A percentile compares a stretch with the other conserved stretches of the same genome.
Evolutionary conservation across 2,888 invertebrate genomes (phyloP).

Genomic region (Coleophora deauratella): DNA sequence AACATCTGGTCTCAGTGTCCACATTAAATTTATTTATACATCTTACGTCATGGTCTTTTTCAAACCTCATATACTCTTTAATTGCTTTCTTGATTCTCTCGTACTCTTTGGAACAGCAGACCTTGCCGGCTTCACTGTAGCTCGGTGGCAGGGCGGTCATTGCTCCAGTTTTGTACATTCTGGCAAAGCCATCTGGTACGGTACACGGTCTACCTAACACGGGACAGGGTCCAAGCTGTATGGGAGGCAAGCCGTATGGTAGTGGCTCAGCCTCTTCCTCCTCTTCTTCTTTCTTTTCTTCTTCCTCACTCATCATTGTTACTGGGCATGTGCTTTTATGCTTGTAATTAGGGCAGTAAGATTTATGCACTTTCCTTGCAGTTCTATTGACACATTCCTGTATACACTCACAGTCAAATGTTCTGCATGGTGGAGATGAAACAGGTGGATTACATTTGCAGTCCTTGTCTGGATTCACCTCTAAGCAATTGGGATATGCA

Average conservation of each 20-base stretch:
- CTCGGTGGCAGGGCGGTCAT: slow-evolving; percentile 45
- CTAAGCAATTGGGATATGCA: slow-evolving; percentile 22
- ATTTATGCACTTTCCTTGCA: slow-evolving; percentile 47
- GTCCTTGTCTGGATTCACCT: slow-evolving; percentile 44
- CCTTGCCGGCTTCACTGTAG: slow-evolving; percentile 56
- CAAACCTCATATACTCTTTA: slow-evolving; percentile 50
- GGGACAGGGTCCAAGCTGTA: slow-evolving; percentile 62
- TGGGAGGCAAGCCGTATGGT: slow-evolving; percentile 61
- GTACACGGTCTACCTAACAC: slow-evolving; percentile 59
- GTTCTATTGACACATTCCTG: slow-evolving; percentile 34
- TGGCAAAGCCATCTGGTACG: slow-evolving; percentile 59
- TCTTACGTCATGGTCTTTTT: slow-evolving; percentile 51
- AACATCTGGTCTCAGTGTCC: slow-evolving; percentile 59
- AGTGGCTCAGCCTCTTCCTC: slow-evolving; percentile 52
- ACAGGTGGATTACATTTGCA: slow-evolving; percentile 56
- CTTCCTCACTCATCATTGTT: slow-evolving; percentile 35
- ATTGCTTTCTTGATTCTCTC: slow-evolving; percentile 61
- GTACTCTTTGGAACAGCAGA: slow-evolving; percentile 64
- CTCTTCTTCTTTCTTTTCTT: slow-evolving; percentile 46
- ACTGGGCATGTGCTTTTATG: slow-evolving; percentile 57
- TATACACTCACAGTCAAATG: slow-evolving; percentile 59
- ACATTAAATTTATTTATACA: slow-evolving; percentile 56
- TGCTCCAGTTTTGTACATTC: slow-evolving; percentile 56
- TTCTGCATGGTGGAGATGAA: slow-evolving; percentile 50
- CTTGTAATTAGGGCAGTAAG: slow-evolving; percentile 55